These are phyloP conservation scores for Epinotia ramella DNA, from an alignment of 2,888 invertebrate species.

Conservation along the genomic window DNA sequence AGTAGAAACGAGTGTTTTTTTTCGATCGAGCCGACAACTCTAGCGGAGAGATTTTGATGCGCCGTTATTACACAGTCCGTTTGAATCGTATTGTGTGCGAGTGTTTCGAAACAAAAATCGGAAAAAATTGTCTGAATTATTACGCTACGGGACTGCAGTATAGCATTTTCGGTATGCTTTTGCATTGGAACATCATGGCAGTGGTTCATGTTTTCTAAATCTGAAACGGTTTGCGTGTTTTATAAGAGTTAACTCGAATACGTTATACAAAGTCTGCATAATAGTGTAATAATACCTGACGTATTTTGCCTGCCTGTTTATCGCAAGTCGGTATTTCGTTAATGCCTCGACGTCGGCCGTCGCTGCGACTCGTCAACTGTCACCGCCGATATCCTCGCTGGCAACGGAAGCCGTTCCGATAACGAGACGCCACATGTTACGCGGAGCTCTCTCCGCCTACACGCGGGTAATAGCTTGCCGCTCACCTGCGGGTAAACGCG, in stretches of 20 bases:
- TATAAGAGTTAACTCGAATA: slow-evolving; percentile 24
- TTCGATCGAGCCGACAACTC: slow-evolving; percentile 65
- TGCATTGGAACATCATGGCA: slow-evolving; percentile 1
- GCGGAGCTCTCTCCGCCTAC: slow-evolving; percentile 25
- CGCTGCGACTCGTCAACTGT: slow-evolving; percentile 60
- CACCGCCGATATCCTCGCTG: slow-evolving; percentile 58
- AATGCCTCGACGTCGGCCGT: slow-evolving; percentile 47
- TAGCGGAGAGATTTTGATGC: slow-evolving; percentile 80
- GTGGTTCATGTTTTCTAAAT: slow-evolving; percentile 23
- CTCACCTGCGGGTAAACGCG: slow-evolving; percentile 54
- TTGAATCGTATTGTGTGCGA: slow-evolving; percentile 77
- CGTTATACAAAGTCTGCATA: slow-evolving; percentile 12
- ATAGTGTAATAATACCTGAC: slow-evolving; percentile 16
- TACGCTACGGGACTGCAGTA: slow-evolving; percentile 37
- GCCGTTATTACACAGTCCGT: slow-evolving; percentile 79
- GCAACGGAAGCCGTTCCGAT: slow-evolving; percentile 55
- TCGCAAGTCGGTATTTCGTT: slow-evolving; percentile 40
- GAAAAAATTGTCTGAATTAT: slow-evolving; percentile 39
- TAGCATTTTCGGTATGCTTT: slow-evolving; percentile 34
- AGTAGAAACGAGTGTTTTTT: slow-evolving; percentile 45
- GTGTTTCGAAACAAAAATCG: slow-evolving; percentile 51
- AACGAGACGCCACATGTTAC: slow-evolving; percentile 58
- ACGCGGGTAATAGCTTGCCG: slow-evolving; percentile 58
- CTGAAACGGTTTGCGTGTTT: slow-evolving; percentile 33
- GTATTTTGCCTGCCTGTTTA: slow-evolving; percentile 11